Evolutionary conservation across 2,797 vertebrate species (phyloP), one percentile per base, ranked within the genome.

Genomic region (Megalops cyprinoides): DNA sequence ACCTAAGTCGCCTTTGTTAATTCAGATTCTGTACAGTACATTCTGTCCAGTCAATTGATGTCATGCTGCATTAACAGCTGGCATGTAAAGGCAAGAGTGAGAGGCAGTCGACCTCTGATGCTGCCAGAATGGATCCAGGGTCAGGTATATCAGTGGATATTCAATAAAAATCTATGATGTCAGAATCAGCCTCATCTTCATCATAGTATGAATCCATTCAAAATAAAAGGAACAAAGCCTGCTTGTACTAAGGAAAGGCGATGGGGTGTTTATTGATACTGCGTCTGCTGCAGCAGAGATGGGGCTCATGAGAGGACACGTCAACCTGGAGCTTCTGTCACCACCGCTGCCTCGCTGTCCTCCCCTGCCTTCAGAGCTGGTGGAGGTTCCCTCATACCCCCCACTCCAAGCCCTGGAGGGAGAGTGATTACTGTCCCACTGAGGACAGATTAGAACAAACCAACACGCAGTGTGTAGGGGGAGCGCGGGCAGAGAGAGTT

Each of bases 351-450:
- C n/a, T n/a, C n/a, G n/a, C n/a, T n/a, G n/a, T n/a, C n/a, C 39
- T 5, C n/a, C 37, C 18, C 25, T 69, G 78, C 74, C 84, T 82
- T 79, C 37, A 78, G 78, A 82, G 60, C 74, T 55, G 20, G 51
- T 58, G 76, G 78, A 71, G 74, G 78, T 48, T 53, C 79, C 78
- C 71, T 65, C 76, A 44, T 76, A 80, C 75, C 77, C 80, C 81
- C 81, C 44, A 76, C 74, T 79, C 51, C 62, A 84, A 39, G 74
- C 77, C 71, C 76, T 58, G 20, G 77, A 56, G 82, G 83, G 80
- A 85, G 77, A 84, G 81, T 83, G 82, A 86, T 88, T 84, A 87
- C 83, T 79, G 49, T 84, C 84, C 84, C 23, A 77, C 85, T 81
- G 84, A 39, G 82, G 67, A 73, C 77, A 85, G 85, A 84, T 89